phyloP scores from a whole-genome alignment of 37 sponge, comb jelly and placozoan species.

The Mnemiopsis leidyi region DNA sequence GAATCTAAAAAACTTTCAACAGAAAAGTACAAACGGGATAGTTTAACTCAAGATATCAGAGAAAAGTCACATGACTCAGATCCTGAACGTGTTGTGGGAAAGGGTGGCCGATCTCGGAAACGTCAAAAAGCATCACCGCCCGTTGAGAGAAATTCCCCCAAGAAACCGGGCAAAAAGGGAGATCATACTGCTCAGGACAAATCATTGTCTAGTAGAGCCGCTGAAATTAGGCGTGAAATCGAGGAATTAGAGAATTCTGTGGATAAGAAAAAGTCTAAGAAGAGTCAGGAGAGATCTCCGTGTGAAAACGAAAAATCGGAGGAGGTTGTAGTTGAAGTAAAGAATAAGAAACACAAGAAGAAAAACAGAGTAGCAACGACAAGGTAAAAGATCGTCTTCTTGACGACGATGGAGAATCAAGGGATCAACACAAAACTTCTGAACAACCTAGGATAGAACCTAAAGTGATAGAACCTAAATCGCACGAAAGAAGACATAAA shows the following conservation, averaged over 20 bases:
- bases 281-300: background rate
- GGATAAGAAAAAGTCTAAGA: background rate
- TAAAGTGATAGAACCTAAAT: background rate
- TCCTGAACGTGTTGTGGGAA: background rate
- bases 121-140: background rate
- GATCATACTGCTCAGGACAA: background rate
- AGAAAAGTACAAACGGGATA: background rate
- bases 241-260: background rate
- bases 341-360: constrained; percentile 4
- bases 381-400: background rate
- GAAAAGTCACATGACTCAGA: background rate
- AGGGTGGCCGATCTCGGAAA: background rate
- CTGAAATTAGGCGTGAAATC: background rate
- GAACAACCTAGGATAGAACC: background rate
- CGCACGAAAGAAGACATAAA: background rate
- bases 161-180: background rate
- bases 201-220: background rate
- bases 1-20: background rate
- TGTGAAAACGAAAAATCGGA: background rate
- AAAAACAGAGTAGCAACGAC: background rate
- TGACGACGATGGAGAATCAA: background rate
- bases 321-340: background rate
- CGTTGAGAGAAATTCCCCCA: background rate
- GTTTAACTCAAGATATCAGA: background rate
- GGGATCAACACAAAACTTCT: background rate